Evolutionary conservation across 2,797 vertebrate genomes (phyloP).

Genomic region (Diceros bicornis): DNA sequence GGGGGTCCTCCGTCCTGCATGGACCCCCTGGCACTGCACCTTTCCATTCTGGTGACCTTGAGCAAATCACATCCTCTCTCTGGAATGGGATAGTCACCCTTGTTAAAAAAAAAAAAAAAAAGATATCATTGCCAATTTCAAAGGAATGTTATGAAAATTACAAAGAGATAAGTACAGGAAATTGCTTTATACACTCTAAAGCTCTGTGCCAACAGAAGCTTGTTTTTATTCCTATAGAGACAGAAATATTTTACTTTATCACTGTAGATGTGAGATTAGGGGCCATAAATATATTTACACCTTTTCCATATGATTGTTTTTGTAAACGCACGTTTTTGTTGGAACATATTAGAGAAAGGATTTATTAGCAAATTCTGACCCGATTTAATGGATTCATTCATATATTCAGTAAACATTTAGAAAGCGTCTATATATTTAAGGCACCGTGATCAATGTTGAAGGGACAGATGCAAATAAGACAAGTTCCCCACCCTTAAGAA

Average conservation of each 20-base stretch:
- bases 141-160: conserved; percentile 54
- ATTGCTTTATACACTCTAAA: conserved; percentile 38
- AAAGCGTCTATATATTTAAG: rapidly evolving
- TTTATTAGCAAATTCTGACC: conserved; percentile 50
- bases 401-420: background rate
- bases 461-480: background rate
- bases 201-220: background rate
- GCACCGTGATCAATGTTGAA: background rate
- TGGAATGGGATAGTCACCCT: background rate
- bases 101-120: background rate
- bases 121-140: background rate
- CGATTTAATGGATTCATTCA: background rate
- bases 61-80: background rate
- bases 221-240: conserved; percentile 8
- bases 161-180: background rate
- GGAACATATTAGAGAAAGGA: background rate
- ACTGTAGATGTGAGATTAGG: background rate
- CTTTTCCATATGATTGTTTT: conserved; percentile 58
- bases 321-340: background rate
- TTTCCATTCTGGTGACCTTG: background rate
- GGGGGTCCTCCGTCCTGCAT: rapidly evolving
- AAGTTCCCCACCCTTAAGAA: background rate
- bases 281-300: conserved; percentile 3
- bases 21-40: rapidly evolving
- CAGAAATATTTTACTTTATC: conserved; percentile 56